phyloP scores from a whole-genome alignment of 2,888 invertebrate genomes.

The Hetaerina titia region DNA sequence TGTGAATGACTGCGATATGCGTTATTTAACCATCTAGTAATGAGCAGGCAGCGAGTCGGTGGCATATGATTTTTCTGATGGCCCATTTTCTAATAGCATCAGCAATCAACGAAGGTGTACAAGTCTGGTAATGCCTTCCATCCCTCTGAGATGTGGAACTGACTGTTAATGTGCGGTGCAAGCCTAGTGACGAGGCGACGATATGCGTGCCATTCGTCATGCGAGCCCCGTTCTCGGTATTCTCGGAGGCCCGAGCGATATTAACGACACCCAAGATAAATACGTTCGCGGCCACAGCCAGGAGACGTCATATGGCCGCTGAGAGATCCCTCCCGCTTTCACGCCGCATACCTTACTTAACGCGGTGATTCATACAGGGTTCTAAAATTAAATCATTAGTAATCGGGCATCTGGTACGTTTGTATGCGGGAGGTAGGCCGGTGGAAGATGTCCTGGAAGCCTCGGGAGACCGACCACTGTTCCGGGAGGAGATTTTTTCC shows the following conservation, averaged over 20 bases:
- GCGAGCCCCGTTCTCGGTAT: neutral
- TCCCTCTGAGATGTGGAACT: neutral
- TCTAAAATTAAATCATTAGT: slow-evolving; percentile 65
- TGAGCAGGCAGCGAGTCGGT: neutral
- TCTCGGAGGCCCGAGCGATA: slow-evolving; percentile 14
- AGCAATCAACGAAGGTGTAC: slow-evolving; percentile 31
- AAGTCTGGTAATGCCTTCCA: neutral
- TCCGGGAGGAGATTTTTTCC: neutral
- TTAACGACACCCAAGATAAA: slow-evolving; percentile 62
- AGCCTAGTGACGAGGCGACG: slow-evolving; percentile 13
- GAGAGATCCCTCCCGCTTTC: neutral
- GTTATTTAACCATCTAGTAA: neutral
- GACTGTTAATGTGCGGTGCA: neutral
- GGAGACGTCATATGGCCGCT: neutral
- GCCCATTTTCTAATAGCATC: neutral
- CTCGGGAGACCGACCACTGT: slow-evolving; percentile 12
- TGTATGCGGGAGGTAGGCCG: neutral
- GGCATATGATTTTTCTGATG: neutral
- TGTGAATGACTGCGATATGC: neutral
- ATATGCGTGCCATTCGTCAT: slow-evolving; percentile 56
- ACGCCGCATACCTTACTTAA: slow-evolving; percentile 48
- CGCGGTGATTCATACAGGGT: slow-evolving; percentile 29
- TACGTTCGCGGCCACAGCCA: slow-evolving; percentile 17
- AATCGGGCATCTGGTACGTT: slow-evolving; percentile 33
- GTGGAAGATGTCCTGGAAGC: neutral